These are phyloP conservation scores for Eurystomus gularis DNA, from an alignment of 2,113 vertebrate genomes.

Conservation along the genomic window DNA sequence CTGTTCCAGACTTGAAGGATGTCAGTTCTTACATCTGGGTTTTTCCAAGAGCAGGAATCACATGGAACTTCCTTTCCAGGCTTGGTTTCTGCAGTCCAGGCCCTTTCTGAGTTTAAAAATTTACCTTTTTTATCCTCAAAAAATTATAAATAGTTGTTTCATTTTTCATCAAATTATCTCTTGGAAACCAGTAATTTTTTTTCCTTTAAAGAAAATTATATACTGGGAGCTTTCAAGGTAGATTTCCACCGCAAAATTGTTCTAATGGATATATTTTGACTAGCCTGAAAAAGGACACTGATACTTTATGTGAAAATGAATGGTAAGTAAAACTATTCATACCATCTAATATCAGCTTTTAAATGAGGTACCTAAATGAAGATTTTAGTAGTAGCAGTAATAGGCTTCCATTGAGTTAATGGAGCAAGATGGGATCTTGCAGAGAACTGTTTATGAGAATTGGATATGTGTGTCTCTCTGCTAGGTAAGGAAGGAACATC, in stretches of 20 bases:
- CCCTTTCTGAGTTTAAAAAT: neutral
- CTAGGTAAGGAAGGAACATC: neutral
- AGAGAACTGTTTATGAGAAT: neutral
- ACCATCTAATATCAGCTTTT: neutral
- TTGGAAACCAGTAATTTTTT: neutral
- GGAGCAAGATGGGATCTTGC: neutral
- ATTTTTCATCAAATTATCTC: neutral
- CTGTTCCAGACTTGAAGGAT: neutral
- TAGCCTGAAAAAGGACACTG: neutral
- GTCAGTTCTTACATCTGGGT: neutral
- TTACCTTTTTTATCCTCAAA: neutral
- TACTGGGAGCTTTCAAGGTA: neutral
- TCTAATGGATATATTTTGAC: neutral
- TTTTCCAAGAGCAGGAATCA: neutral
- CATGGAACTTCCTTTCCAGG: neutral
- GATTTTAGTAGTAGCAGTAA: neutral
- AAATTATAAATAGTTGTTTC: neutral
- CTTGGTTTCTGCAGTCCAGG: neutral
- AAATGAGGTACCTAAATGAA: neutral
- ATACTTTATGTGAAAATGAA: neutral
- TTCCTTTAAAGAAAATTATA: neutral
- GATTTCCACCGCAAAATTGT: neutral
- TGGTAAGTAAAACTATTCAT: neutral
- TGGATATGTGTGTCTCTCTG: neutral
- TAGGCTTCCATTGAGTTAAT: neutral